Evolutionary conservation across 2,797 vertebrate genomes (phyloP).

Genomic region (Loriculus beryllinus): DNA sequence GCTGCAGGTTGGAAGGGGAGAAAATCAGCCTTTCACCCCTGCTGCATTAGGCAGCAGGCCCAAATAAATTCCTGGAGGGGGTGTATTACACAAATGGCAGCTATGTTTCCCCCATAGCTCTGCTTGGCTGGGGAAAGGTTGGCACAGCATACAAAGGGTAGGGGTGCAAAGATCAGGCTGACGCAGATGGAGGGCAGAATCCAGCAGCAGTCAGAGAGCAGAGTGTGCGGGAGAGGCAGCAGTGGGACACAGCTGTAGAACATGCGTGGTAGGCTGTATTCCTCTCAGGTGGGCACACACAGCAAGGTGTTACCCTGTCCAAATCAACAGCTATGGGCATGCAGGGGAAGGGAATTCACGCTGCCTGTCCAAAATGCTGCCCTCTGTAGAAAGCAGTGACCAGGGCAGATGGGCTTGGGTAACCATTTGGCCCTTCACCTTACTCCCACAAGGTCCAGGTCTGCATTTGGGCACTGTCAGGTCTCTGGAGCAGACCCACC

Average conservation of each 20-base stretch:
- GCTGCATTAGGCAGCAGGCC: not conserved
- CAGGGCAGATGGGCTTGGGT: not conserved
- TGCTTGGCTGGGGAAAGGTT: not conserved
- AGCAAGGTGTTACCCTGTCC: not conserved
- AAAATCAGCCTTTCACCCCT: not conserved
- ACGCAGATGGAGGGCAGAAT: not conserved
- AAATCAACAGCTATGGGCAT: rapidly evolving
- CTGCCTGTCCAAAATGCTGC: not conserved
- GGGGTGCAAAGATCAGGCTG: not conserved
- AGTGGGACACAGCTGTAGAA: not conserved
- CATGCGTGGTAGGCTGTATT: rapidly evolving
- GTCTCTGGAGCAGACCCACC: not conserved
- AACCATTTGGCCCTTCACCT: rapidly evolving
- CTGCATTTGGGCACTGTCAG: rapidly evolving
- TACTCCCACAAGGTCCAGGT: too few relatives aligned
- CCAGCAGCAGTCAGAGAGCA: not conserved
- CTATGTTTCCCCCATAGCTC: not conserved
- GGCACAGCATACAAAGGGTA: not conserved
- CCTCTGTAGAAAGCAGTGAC: not conserved
- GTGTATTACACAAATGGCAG: not conserved
- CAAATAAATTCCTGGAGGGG: not conserved
- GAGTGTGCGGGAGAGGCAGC: not conserved
- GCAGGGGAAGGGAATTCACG: not conserved
- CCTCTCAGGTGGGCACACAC: not conserved
- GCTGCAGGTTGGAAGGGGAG: not conserved